Conservation (phyloP, 2,113 vertebrate genomes). For the Myotis davidii region DNA sequence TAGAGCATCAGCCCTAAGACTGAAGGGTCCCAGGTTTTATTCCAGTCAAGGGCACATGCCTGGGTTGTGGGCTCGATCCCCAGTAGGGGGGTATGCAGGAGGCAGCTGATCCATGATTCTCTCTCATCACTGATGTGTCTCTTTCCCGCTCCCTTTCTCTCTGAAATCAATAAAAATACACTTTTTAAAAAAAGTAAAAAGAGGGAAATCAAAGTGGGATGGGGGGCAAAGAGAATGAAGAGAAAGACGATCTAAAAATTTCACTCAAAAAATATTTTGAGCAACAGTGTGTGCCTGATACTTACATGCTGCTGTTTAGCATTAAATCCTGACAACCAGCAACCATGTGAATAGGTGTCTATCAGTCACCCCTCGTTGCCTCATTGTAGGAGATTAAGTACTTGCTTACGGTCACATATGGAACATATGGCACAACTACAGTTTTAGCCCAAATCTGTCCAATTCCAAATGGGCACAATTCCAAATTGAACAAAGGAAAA, state of each 20-base stretch:
- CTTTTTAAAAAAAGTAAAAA: not conserved
- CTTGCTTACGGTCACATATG: not conserved
- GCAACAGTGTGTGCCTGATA: not conserved
- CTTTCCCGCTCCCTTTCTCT: too few relatives aligned
- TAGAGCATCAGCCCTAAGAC: too few relatives aligned
- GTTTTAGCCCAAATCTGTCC: conserved; percentile 8
- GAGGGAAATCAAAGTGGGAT: not conserved
- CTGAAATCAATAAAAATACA: too few relatives aligned
- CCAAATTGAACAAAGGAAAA: not conserved
- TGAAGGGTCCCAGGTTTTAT: too few relatives aligned
- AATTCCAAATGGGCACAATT: not conserved
- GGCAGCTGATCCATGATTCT: too few relatives aligned
- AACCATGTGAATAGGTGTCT: too few relatives aligned
- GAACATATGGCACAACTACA: conserved; percentile 1
- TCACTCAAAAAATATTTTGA: not conserved
- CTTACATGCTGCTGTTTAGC: not conserved
- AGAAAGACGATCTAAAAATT: not conserved
- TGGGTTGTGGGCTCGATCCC: too few relatives aligned
- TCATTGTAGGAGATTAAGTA: not conserved
- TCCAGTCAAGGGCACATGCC: too few relatives aligned
- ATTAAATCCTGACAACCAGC: not conserved
- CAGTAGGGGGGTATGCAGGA: too few relatives aligned
- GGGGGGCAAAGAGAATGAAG: not conserved
- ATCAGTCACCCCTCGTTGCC: not conserved
- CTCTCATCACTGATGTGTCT: too few relatives aligned